Evolutionary conservation across 2,113 vertebrate species (phyloP), one percentile per base, ranked within the genome.

Genomic region (Oreochromis niloticus): DNA sequence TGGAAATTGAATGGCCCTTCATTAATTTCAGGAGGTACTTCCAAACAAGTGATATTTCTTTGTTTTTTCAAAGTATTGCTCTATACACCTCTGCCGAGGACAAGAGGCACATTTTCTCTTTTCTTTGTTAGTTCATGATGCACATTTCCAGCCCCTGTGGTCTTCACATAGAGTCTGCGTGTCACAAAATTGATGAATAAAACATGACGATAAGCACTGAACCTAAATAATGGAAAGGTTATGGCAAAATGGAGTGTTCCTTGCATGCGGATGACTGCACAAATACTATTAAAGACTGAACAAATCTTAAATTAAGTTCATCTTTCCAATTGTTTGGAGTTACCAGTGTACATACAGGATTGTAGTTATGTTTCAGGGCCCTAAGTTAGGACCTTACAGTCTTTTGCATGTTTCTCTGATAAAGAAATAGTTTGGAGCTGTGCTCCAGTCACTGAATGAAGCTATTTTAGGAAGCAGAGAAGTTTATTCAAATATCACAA

Each of bases 141-240:
- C 66, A 39, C 41, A 63, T 89, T 90, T 87, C 13, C 48, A 41
- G 27, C 81, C 59, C 52, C 79, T 11, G 30, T 89, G 90, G 85
- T 83, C 73, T 87, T 66, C 50, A 87, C 85, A 85, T 80, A 82
- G 80, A 89, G 85, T 71, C 87, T n/a, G 75, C 3, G 7, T 91
- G 90, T 91, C 80, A 22, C 32, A 71, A 85, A 88, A 81, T 36
- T 82, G 57, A 87, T 93, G 85, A 96, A 96, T 95, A 94, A 95
- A 94, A 94, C 95, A 96, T 94, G 89, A 71, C 6, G 6, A 89
- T 89, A 87, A 92, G 91, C 88, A 83, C 88, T 82, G 85, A 91
- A 88, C 71, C 87, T 94, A 91, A 94, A 92, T 95, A 94, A 95
- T 94, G 80, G 91, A 94, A 91, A 92, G 90, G 88, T 93, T 95